Percentiles rank a stretch among this genome's conserved stretches.
phyloP scores from a whole-genome alignment of 2,113 vertebrate species.

The Syrmaticus mikado region DNA sequence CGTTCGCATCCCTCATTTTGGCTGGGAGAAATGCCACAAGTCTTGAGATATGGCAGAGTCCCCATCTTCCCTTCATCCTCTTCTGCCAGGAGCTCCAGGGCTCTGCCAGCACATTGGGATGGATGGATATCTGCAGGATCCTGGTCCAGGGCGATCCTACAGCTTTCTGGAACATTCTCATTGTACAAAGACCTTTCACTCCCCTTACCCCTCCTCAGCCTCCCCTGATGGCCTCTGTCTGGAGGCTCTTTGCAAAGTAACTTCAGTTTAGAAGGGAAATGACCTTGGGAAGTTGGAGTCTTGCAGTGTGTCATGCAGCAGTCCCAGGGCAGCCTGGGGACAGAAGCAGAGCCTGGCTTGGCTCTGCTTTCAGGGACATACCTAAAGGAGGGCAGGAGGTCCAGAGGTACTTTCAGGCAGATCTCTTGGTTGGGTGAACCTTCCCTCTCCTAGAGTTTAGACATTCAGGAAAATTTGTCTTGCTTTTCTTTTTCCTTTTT shows the following conservation, averaged over 20 bases:
- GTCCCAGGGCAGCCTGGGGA: neutral
- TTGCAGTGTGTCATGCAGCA: neutral
- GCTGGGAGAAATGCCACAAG: neutral
- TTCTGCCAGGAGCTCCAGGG: neutral
- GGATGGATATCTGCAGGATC: accelerated
- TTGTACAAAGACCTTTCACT: neutral
- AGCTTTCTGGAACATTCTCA: neutral
- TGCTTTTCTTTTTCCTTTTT: neutral
- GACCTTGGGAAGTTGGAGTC: neutral
- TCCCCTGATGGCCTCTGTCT: neutral
- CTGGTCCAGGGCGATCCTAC: neutral
- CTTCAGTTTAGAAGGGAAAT: neutral
- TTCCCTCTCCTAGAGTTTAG: neutral
- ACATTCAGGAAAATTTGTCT: neutral
- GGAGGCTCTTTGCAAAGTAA: neutral
- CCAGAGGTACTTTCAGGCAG: neutral
- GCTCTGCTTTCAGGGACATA: neutral
- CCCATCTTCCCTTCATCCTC: neutral
- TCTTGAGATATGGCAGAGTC: neutral
- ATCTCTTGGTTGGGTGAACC: neutral
- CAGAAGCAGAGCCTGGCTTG: neutral
- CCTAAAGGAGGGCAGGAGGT: neutral
- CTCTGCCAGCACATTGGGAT: accelerated
- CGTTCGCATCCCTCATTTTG: neutral
- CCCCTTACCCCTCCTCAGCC: neutral